A percentile compares a stretch with the other conserved stretches of the same genome.
phyloP scores from a whole-genome alignment of 2,797 vertebrate species.

The Meda fulgida region DNA sequence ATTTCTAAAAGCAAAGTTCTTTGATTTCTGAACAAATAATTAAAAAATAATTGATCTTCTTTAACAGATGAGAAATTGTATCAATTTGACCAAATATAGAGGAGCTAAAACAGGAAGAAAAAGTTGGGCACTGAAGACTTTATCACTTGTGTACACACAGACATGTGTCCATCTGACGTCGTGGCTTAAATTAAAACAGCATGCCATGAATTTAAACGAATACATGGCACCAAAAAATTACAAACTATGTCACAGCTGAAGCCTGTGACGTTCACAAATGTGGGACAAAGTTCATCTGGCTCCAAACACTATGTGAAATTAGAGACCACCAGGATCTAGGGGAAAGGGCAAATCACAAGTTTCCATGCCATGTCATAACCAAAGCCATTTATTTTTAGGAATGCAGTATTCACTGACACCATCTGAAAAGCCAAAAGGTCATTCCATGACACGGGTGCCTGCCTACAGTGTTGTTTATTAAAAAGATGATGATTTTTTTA shows the following conservation, averaged over 20 bases:
- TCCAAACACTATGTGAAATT: constrained; percentile 20
- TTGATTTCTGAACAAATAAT: background rate
- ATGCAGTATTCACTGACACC: constrained; percentile 12
- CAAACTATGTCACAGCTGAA: constrained; percentile 17
- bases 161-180: background rate
- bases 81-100: background rate
- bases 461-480: background rate
- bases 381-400: background rate
- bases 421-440: constrained; percentile 11
- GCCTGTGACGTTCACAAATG: constrained; percentile 22
- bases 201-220: background rate
- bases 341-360: constrained; percentile 43
- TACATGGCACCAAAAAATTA: constrained; percentile 14
- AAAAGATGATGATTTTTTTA: background rate
- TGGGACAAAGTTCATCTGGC: constrained; percentile 27
- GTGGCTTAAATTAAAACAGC: background rate
- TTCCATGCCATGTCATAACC: background rate
- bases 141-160: background rate
- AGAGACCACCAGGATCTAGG: constrained; percentile 21
- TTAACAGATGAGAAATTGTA: no score
- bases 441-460: background rate
- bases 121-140: background rate
- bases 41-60: background rate
- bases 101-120: background rate
- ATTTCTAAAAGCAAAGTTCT: background rate